These are phyloP conservation scores for Drosophila cracens DNA, from an alignment of 2,888 invertebrate species.

Conservation along the genomic window DNA sequence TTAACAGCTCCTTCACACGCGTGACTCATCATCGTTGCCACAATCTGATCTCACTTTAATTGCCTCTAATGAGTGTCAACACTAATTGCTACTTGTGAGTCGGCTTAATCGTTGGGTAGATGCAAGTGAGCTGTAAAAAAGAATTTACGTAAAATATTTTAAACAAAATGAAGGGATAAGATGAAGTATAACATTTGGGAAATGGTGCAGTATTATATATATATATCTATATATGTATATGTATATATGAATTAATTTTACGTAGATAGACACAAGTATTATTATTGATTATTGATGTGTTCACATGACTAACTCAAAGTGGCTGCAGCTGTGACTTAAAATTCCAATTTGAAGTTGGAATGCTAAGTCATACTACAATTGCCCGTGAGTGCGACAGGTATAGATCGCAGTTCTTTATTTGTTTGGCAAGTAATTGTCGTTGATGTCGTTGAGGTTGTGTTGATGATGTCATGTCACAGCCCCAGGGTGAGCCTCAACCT, in stretches of 20 bases:
- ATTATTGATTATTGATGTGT: slow-evolving; percentile 1
- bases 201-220: background rate
- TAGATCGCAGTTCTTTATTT: slow-evolving; percentile 69
- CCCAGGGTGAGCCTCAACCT: slow-evolving; percentile 29
- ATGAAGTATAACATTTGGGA: background rate
- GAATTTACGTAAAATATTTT: slow-evolving; percentile 7
- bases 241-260: background rate
- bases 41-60: slow-evolving; percentile 77
- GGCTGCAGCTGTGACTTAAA: slow-evolving; percentile 20
- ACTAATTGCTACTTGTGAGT: slow-evolving; percentile 71
- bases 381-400: slow-evolving; percentile 55
- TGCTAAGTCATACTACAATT: slow-evolving; percentile 59
- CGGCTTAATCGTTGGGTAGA: slow-evolving; percentile 35
- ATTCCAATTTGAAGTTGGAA: slow-evolving; percentile 21
- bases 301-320: slow-evolving; percentile 7
- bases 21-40: slow-evolving; percentile 60
- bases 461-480: slow-evolving; percentile 64
- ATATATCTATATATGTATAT: background rate
- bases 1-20: slow-evolving; percentile 55
- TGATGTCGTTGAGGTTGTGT: slow-evolving; percentile 42
- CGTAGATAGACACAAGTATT: background rate
- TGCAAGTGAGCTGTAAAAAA: slow-evolving; percentile 37
- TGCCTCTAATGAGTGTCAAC: slow-evolving; percentile 76
- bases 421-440: slow-evolving; percentile 70
- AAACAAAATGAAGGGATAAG: background rate